A percentile compares a stretch with the other conserved stretches of the same genome.
phyloP scores from a whole-genome alignment of 2,113 vertebrate species.

The Pycnonotus jocosus region DNA sequence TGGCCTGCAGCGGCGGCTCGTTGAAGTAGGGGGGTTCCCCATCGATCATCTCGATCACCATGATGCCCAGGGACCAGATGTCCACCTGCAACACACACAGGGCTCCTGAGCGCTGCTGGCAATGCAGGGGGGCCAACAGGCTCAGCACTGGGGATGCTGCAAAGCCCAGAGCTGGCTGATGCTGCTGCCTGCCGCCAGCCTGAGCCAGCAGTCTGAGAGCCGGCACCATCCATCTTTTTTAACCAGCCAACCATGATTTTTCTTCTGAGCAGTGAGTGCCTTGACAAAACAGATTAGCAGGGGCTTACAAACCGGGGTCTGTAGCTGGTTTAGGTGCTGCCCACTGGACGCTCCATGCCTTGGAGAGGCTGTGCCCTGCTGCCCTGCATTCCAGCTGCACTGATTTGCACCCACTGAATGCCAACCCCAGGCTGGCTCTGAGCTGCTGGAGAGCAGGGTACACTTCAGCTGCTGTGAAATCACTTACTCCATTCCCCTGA shows the following conservation, averaged over 20 bases:
- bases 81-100: conserved; percentile 76
- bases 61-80: conserved; percentile 98
- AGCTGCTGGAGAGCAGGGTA: background rate
- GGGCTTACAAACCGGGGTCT: accelerated
- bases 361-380: background rate
- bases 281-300: background rate
- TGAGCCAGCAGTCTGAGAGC: background rate
- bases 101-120: background rate
- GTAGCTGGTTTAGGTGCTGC: background rate
- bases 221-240: background rate
- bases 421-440: background rate
- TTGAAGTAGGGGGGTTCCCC: conserved; percentile 98
- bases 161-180: accelerated
- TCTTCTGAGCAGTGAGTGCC: background rate
- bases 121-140: accelerated
- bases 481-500: background rate
- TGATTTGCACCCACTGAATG: accelerated
- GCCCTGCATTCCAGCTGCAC: background rate
- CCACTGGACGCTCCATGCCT: accelerated
- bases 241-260: background rate
- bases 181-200: background rate
- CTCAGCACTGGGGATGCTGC: accelerated
- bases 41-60: conserved; percentile 99
- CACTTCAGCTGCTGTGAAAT: background rate
- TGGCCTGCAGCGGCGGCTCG: conserved; percentile 96